These are phyloP conservation scores for Falco berigora DNA, from an alignment of 2,797 vertebrate species.

Conservation along the genomic window DNA sequence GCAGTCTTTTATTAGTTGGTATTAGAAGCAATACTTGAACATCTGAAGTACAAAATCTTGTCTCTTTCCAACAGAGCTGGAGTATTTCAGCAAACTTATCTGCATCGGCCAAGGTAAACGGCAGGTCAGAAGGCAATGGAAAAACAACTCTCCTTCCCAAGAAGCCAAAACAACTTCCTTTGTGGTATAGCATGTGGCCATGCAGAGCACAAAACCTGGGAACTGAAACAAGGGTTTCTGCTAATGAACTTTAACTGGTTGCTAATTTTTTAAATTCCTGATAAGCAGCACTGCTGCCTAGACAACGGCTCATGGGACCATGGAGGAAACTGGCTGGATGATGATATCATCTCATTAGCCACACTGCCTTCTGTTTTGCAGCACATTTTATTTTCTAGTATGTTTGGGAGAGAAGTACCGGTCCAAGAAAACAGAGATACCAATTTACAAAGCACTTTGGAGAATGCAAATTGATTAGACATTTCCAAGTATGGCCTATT, in stretches of 20 bases:
- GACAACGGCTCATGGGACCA: neutral
- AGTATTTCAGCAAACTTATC: neutral
- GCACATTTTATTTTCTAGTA: constrained; percentile 3
- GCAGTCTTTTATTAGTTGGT: neutral
- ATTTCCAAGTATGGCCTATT: neutral
- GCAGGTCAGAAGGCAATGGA: neutral
- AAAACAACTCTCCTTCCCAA: neutral
- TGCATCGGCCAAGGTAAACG: constrained; percentile 13
- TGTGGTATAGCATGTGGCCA: neutral
- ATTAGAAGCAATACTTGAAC: neutral
- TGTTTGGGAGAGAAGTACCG: neutral
- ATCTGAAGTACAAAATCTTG: neutral
- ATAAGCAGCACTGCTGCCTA: constrained; percentile 13
- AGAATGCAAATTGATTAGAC: neutral
- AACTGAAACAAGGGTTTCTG: neutral
- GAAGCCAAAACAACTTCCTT: neutral
- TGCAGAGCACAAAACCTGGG: neutral
- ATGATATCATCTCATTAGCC: constrained; percentile 1
- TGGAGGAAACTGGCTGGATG: neutral
- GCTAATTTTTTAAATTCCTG: constrained; percentile 12
- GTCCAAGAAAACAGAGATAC: constrained; percentile 9
- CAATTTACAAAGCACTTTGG: neutral
- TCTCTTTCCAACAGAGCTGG: constrained; percentile 1
- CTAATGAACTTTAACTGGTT: neutral
- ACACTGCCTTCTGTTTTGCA: neutral